Conservation (phyloP, 1,140 invertebrate species). For the Dendroctonus valens region DNA sequence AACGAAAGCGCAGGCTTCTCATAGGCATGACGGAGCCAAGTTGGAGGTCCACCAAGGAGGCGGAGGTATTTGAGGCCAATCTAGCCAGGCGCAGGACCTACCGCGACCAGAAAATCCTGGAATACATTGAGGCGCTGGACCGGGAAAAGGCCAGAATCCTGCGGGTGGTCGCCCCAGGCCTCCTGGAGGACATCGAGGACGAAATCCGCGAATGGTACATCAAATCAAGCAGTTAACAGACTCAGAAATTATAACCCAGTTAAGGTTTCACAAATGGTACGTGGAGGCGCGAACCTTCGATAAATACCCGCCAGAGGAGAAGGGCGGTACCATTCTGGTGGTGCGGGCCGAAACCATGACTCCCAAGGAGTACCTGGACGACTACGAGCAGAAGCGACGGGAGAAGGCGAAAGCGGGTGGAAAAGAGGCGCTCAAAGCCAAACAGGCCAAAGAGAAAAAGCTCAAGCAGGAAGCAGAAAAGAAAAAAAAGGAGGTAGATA, state of each 20-base stretch:
- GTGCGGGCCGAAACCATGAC: constrained; percentile 55
- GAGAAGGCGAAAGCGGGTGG: constrained; percentile 40
- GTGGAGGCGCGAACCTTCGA: constrained; percentile 54
- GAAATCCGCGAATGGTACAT: constrained; percentile 64
- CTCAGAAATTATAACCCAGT: background rate
- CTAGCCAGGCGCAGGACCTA: constrained; percentile 54
- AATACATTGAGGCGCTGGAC: constrained; percentile 54
- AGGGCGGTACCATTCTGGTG: constrained; percentile 57
- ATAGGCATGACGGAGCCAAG: constrained; percentile 48
- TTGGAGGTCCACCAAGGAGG: constrained; percentile 49
- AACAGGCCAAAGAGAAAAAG: constrained; percentile 40
- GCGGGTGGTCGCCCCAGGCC: constrained; percentile 55
- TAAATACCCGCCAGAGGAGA: constrained; percentile 53
- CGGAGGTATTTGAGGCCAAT: constrained; percentile 53
- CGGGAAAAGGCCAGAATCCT: constrained; percentile 59
- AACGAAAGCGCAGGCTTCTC: constrained; percentile 49
- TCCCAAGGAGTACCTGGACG: constrained; percentile 54
- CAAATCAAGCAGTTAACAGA: background rate
- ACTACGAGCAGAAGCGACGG: constrained; percentile 37
- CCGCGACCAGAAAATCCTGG: constrained; percentile 53
- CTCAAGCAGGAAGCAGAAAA: constrained; percentile 29
- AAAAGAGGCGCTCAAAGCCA: constrained; percentile 33
- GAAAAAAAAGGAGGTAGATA: constrained; percentile 23
- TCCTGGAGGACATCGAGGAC: constrained; percentile 68
- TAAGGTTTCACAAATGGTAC: constrained; percentile 58